phyloP scores from a whole-genome alignment of 2,797 vertebrate genomes.

The Passerculus sandwichensis region DNA sequence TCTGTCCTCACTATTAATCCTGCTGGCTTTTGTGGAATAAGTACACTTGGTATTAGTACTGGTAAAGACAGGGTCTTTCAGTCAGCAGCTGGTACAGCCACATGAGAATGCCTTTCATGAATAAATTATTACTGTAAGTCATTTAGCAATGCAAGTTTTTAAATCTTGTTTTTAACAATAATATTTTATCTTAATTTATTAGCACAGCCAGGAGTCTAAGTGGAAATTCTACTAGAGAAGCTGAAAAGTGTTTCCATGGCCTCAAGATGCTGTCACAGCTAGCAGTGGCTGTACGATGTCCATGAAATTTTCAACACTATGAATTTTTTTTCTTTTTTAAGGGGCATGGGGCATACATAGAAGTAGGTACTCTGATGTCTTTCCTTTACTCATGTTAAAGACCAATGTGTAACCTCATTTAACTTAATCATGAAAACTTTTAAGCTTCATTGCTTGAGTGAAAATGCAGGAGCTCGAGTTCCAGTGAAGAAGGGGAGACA shows the following conservation, averaged over 20 bases:
- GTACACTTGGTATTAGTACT: not conserved
- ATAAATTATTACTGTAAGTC: not conserved
- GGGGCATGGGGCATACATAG: fast-evolving
- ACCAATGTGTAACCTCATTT: not conserved
- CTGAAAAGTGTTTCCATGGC: not conserved
- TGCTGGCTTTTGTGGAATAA: not conserved
- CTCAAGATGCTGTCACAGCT: not conserved
- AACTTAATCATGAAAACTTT: not conserved
- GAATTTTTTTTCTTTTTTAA: not conserved
- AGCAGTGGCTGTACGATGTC: fast-evolving
- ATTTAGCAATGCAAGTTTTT: not conserved
- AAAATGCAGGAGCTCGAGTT: not conserved
- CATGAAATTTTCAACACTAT: not conserved
- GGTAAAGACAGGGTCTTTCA: not conserved
- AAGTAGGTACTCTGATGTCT: not conserved
- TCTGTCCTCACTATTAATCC: not conserved
- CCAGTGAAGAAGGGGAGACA: not conserved
- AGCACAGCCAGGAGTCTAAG: not conserved
- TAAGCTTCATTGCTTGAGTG: not conserved
- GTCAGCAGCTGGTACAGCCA: not conserved
- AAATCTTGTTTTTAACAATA: not conserved
- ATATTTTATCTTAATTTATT: not conserved
- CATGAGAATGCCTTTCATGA: not conserved
- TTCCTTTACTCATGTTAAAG: not conserved
- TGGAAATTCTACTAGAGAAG: not conserved